Base-by-base conservation (phyloP, 2,113 vertebrate genomes). In the Leptobrachium leishanense region DNA sequence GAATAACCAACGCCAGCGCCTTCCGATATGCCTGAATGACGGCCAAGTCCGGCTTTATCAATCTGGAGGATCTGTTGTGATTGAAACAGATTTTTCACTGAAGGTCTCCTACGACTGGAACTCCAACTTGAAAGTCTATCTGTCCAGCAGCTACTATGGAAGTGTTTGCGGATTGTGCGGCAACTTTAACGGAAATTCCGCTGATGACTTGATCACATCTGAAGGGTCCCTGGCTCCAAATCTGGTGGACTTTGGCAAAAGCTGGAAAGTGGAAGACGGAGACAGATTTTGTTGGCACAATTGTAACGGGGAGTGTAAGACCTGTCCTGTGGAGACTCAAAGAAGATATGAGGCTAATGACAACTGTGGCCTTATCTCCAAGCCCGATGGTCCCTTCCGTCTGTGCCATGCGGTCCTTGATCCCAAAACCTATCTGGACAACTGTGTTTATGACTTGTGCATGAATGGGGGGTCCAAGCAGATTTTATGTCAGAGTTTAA, bases 31-130 rank as follows among this genome's bases (percentile, higher is more conserved):
- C 43, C 75, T 94, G 0, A 84, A 88, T 3, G 44, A 77, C 2
- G 86, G 82, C 5, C 89, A 89, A 8, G 46, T 95, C 55, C 44
- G 0, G 0, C 10, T 94, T 1, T 85, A 40, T n/a, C 91, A 92
- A 46, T 90, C 88, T 0, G 92, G 93, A 4, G 85, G 62, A 2
- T 88, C 54, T 1, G 39, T 87, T 1, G 3, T 89, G 39, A 76
- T 95, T 2, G 74, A 87, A 39, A 85, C 85, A 0, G 53, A 85
- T 75, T 94, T 94, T 82, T 82, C 67, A 1, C 82, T 95, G 66
- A 85, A 31, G 31, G 84, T 95, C 3, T 69, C 85, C 15, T 95
- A 93, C 1, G 83, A 93, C 81, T 94, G 93, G 93, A 84, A 88
- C 1, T 84, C 88, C 65, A 68, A 72, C 2, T 74, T 95, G 13